Evolutionary conservation across 1,140 invertebrate species (phyloP).

Genomic region (Tenebrio molitor): DNA sequence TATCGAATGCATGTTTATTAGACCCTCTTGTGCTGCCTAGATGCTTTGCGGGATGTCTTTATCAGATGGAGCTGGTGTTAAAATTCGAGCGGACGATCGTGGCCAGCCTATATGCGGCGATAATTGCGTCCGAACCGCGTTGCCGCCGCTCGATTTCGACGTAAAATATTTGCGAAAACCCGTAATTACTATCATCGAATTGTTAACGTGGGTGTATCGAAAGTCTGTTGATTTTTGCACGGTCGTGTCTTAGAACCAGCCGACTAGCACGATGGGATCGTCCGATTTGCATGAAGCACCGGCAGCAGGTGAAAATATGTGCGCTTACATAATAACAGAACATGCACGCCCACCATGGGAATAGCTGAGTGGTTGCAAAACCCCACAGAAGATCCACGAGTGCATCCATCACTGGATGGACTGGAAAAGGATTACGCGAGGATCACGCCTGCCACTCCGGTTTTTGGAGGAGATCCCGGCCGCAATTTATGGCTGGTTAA

Average conservation of each 20-base stretch:
- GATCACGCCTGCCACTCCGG: neutral
- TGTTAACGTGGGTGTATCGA: slow-evolving; percentile 33
- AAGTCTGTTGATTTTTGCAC: slow-evolving; percentile 39
- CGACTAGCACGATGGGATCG: slow-evolving; percentile 24
- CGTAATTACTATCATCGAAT: slow-evolving; percentile 41
- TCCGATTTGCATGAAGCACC: slow-evolving; percentile 36
- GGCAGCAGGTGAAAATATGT: slow-evolving; percentile 43
- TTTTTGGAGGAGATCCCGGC: neutral
- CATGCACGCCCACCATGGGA: slow-evolving; percentile 45
- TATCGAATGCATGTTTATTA: too few species aligned
- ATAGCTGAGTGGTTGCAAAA: slow-evolving; percentile 41
- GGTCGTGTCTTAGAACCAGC: slow-evolving; percentile 19
- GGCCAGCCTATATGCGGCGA: neutral
- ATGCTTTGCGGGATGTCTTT: too few species aligned
- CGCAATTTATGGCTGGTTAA: neutral
- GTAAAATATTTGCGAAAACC: slow-evolving; percentile 18
- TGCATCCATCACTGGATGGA: slow-evolving; percentile 1
- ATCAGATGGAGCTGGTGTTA: too few species aligned
- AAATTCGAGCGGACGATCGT: too few species aligned
- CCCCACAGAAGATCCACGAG: slow-evolving; percentile 21
- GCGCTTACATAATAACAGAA: slow-evolving; percentile 41
- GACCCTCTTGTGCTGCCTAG: too few species aligned
- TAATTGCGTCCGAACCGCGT: slow-evolving; percentile 11
- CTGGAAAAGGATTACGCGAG: neutral
- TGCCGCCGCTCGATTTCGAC: too few species aligned